phyloP scores from a whole-genome alignment of 37 sponge, comb jelly and placozoan genomes.

The Haliclona indistincta region DNA sequence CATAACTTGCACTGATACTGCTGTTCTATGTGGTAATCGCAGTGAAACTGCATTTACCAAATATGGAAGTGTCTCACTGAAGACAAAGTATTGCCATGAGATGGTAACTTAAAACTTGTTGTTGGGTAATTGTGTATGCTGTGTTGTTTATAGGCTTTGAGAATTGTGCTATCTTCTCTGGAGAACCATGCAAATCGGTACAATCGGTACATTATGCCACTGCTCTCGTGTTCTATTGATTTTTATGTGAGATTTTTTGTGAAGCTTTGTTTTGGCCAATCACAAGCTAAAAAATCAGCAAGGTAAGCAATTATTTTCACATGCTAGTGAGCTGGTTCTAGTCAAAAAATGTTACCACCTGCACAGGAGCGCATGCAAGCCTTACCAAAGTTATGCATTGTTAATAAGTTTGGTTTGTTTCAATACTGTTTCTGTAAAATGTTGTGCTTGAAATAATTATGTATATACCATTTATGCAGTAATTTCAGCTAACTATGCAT shows the following conservation, averaged over 20 bases:
- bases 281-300: constrained; percentile 59
- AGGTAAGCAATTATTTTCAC: constrained; percentile 40
- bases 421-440: no score
- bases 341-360: not conserved
- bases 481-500: no score
- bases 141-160: constrained; percentile 55
- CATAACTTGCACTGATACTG: constrained; percentile 95
- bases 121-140: not conserved
- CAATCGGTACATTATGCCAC: constrained; percentile 80
- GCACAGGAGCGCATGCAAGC: no score
- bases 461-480: no score
- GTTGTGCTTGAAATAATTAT: no score
- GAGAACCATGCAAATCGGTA: constrained; percentile 89
- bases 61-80: constrained; percentile 87
- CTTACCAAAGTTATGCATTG: no score
- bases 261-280: constrained; percentile 62
- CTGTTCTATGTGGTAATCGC: constrained; percentile 93
- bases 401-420: no score
- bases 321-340: not conserved
- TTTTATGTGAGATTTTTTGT: constrained; percentile 92
- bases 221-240: constrained; percentile 83
- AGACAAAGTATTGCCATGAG: constrained; percentile 81
- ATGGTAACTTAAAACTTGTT: constrained; percentile 58
- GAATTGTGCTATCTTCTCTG: constrained; percentile 77
- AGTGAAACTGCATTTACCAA: constrained; percentile 86